Conservation (phyloP, 2,888 invertebrate species). For the Lutraria lutraria region DNA sequence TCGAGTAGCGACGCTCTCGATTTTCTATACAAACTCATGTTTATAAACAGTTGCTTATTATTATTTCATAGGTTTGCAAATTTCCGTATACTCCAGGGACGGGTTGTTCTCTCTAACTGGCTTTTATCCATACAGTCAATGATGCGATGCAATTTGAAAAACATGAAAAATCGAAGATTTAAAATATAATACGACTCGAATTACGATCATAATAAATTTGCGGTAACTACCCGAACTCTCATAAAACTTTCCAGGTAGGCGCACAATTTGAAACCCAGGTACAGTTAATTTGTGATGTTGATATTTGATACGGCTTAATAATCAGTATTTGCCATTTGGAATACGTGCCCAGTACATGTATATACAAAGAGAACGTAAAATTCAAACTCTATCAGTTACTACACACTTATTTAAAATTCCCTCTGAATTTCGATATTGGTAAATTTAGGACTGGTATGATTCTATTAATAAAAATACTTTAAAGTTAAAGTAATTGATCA, state of each 20-base stretch:
- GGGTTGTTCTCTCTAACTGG: constrained; percentile 17
- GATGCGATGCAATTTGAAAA: not conserved
- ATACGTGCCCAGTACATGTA: no score
- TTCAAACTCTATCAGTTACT: no score
- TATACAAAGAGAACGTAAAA: no score
- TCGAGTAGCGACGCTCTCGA: constrained; percentile 3
- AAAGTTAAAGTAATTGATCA: no score
- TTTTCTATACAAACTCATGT: constrained; percentile 28
- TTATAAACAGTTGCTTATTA: constrained; percentile 35
- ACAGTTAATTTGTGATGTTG: not conserved
- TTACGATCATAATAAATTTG: constrained; percentile 5
- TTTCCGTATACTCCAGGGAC: constrained; percentile 22
- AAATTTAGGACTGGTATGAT: no score
- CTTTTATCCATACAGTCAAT: constrained; percentile 25
- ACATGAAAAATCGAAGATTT: constrained; percentile 15
- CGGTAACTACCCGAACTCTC: not conserved
- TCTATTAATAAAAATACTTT: no score
- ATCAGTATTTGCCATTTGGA: no score
- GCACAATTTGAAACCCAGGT: not conserved
- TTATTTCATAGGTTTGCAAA: constrained; percentile 39
- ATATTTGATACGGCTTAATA: not conserved
- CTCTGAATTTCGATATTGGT: no score
- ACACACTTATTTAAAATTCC: no score
- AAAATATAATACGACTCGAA: not conserved
- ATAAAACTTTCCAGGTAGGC: not conserved